Evolutionary conservation across 1,140 invertebrate species (phyloP).

Genomic region (Orius laevigatus): DNA sequence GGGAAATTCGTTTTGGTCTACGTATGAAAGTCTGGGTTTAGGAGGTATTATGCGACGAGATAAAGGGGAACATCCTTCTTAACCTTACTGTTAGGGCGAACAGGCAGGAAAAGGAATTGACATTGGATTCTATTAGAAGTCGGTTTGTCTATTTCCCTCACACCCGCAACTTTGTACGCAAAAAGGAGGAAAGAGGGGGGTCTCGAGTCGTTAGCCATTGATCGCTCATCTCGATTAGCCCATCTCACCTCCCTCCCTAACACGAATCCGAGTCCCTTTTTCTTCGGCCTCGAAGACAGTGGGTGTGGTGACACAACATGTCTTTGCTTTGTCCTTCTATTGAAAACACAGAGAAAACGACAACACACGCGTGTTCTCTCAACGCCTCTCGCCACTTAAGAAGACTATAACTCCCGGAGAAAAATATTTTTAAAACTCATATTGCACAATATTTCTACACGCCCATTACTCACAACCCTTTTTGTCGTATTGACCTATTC

Average conservation of each 20-base stretch:
- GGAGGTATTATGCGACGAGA: background rate
- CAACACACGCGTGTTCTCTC: background rate
- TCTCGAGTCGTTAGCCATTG: slow-evolving; percentile 11
- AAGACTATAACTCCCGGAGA: too few species aligned
- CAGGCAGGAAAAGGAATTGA: slow-evolving; percentile 6
- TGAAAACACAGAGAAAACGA: slow-evolving; percentile 6
- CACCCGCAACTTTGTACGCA: background rate
- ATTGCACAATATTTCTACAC: too few species aligned
- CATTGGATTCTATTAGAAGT: slow-evolving; percentile 11
- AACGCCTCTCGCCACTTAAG: too few species aligned
- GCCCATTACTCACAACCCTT: too few species aligned
- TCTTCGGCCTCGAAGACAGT: background rate
- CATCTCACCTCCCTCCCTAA: background rate
- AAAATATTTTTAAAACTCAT: too few species aligned
- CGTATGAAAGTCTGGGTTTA: background rate
- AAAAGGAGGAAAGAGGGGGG: background rate
- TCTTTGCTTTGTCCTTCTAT: slow-evolving; percentile 10
- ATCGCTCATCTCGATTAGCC: slow-evolving; percentile 7
- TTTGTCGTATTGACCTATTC: too few species aligned
- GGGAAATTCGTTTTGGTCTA: too few species aligned
- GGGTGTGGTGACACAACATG: slow-evolving; percentile 7
- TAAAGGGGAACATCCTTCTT: background rate
- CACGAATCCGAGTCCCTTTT: background rate
- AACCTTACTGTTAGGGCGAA: slow-evolving; percentile 6
- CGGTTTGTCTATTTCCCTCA: background rate